Evolutionary conservation across 2,888 invertebrate species (phyloP).

Genomic region (Busseola fusca): DNA sequence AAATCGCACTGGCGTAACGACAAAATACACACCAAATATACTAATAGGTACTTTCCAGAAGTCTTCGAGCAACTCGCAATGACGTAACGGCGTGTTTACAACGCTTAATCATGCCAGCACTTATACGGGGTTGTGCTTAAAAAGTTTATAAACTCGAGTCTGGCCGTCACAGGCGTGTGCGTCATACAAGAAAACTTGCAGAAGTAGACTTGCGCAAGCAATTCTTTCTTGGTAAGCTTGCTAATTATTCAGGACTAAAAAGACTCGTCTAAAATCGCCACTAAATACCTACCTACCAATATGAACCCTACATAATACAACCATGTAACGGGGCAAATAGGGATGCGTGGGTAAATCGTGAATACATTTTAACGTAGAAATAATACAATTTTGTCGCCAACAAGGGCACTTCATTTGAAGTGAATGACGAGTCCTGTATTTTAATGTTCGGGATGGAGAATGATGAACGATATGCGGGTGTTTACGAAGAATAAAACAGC

Average conservation of each 20-base stretch:
- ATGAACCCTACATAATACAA: too few relatives aligned
- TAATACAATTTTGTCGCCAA: too few relatives aligned
- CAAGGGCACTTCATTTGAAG: too few relatives aligned
- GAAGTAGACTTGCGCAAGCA: neutral
- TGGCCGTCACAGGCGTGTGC: neutral
- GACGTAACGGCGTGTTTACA: slow-evolving; percentile 6
- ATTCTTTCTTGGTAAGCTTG: neutral
- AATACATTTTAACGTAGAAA: too few relatives aligned
- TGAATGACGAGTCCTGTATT: too few relatives aligned
- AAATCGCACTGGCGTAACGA: neutral
- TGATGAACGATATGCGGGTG: too few relatives aligned
- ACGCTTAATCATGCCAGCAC: neutral
- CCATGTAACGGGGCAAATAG: neutral
- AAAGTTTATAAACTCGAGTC: neutral
- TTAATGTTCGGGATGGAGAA: too few relatives aligned
- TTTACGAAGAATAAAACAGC: too few relatives aligned
- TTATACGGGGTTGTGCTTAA: slow-evolving; percentile 5
- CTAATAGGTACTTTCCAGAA: slow-evolving; percentile 1
- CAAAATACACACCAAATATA: neutral
- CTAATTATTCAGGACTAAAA: neutral
- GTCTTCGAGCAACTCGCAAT: neutral
- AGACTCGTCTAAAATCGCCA: neutral
- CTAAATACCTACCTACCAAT: neutral
- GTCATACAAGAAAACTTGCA: slow-evolving; percentile 1
- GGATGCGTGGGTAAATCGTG: neutral